Percentiles rank a stretch among this genome's conserved stretches.
These are phyloP conservation scores for Acanthurus leucopareius DNA, from an alignment of 2,797 vertebrate genomes.

Conservation along the genomic window DNA sequence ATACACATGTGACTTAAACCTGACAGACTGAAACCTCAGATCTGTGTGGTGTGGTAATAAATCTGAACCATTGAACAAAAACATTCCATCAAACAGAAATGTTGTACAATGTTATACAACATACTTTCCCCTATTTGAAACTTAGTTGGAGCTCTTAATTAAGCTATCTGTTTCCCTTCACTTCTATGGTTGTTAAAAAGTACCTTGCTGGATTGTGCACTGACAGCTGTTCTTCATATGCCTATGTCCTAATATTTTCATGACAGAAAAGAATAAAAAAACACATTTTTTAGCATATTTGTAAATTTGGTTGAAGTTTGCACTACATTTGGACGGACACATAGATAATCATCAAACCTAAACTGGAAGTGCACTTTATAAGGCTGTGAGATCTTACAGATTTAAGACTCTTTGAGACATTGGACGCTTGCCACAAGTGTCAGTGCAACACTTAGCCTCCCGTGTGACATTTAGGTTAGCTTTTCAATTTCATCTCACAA, in stretches of 20 bases:
- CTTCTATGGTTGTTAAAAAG: too few relatives aligned
- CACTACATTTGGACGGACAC: background rate
- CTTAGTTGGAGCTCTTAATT: too few relatives aligned
- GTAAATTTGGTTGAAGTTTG: background rate
- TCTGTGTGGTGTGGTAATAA: too few relatives aligned
- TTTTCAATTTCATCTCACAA: background rate
- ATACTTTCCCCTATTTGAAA: too few relatives aligned
- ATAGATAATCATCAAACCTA: background rate
- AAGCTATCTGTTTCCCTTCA: too few relatives aligned
- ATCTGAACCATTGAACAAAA: too few relatives aligned
- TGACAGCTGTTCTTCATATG: background rate
- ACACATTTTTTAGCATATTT: background rate
- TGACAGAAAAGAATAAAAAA: background rate
- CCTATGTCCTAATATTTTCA: background rate
- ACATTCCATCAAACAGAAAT: too few relatives aligned
- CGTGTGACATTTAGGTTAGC: background rate
- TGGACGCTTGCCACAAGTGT: background rate
- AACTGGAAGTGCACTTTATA: background rate
- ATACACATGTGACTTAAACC: too few relatives aligned
- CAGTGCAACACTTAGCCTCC: background rate
- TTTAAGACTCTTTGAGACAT: background rate
- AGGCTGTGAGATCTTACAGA: background rate
- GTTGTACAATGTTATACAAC: too few relatives aligned
- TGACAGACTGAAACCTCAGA: too few relatives aligned
- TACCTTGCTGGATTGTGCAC: too few relatives aligned